Base-by-base conservation (phyloP, 2,797 vertebrate genomes). In the Anisognathus igniventris region DNA sequence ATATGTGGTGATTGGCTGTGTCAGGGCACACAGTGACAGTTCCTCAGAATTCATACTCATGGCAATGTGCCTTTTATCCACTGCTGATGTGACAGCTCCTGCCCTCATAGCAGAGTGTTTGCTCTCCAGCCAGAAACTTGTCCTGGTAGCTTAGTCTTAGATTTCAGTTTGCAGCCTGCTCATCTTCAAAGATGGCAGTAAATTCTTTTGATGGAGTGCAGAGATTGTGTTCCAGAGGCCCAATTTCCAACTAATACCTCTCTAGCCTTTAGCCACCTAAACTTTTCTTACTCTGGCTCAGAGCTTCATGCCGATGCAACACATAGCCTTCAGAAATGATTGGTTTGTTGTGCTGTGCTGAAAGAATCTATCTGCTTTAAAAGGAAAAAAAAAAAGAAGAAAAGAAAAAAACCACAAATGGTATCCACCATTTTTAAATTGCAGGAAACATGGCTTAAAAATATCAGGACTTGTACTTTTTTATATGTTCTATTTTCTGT, bases 1-100 rank as follows among this genome's bases (percentile, higher is more conserved):
- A 17, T 51, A 28, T 3, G 3, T 65, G 35, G 27, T 1, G 6
- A 4, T 66, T 42, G 31, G 21, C 25, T 61, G 0, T 2, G 3
- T 53, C n/a, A 40, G 14, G 48, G 16, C 31, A 56, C 28, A 12
- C 45, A 12, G 42, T 33, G 47, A 24, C 45, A 77, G 50, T n/a
- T 76, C 47, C 56, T 58, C 10, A 47, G 86, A 73, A 62, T 54
- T 70, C 3, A 0, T 15, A 20, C 18, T 45, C 1, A 3, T 70
- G 76, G 50, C 33, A 37, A 7, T 12, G 54, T 4, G 1, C 68
- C 33, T 5, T 28, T 90, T 47, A 33, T 48, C 54, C 47, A 5
- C 16, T 31, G 27, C 44, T 50, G 44, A 17, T 71, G 40, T 22
- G 16, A 16, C 48, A 71, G 3, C 65, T 48, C 17, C 61, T 30